phyloP scores from a whole-genome alignment of 2,113 vertebrate species.

The Proteles cristata region DNA sequence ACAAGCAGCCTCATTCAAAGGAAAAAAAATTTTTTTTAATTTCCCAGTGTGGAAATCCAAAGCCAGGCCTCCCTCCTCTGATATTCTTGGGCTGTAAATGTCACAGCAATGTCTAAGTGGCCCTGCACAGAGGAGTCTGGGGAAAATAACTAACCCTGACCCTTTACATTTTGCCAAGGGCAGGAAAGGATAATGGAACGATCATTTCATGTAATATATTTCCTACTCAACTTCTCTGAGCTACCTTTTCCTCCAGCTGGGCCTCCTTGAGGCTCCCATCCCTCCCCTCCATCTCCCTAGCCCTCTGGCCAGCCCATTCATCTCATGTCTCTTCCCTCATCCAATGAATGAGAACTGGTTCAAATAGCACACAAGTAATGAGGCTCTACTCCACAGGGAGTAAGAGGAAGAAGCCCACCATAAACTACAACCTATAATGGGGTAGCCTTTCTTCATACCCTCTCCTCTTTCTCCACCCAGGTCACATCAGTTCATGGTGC shows the following conservation, averaged over 20 bases:
- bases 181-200: slow-evolving; percentile 76
- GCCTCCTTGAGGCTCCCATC: neutral
- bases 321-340: neutral
- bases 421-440: neutral
- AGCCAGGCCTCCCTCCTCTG: slow-evolving; percentile 46
- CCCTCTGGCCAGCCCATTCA: neutral
- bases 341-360: neutral
- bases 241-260: neutral
- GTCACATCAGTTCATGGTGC: neutral
- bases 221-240: slow-evolving; percentile 34
- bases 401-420: neutral
- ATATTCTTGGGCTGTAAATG: slow-evolving; percentile 70
- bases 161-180: slow-evolving; percentile 82
- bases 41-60: neutral
- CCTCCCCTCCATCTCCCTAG: neutral
- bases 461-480: neutral
- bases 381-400: neutral
- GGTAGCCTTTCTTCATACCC: neutral
- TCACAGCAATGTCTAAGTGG: slow-evolving; percentile 70
- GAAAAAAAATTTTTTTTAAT: neutral
- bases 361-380: neutral
- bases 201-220: slow-evolving; percentile 78
- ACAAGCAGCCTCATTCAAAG: neutral
- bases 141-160: slow-evolving; percentile 74
- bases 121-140: slow-evolving; percentile 65